Evolutionary conservation across 2,888 invertebrate species (phyloP).

Genomic region (Pachymerium ferrugineum): DNA sequence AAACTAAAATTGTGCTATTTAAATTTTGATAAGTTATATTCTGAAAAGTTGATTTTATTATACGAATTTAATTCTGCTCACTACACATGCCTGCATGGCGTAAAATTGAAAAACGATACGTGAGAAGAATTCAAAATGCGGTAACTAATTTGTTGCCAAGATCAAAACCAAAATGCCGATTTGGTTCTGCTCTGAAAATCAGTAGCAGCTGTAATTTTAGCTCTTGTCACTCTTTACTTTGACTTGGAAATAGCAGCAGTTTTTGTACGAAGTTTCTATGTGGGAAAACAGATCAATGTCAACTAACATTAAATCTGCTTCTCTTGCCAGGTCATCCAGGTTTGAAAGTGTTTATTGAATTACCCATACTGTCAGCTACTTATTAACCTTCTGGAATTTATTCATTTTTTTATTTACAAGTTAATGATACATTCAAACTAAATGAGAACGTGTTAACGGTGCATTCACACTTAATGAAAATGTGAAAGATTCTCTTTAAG

Average conservation of each 20-base stretch:
- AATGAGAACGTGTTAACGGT: too few species aligned
- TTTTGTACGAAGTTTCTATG: too few species aligned
- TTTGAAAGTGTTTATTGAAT: neutral
- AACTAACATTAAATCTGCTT: neutral
- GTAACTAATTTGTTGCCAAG: neutral
- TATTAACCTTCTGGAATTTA: too few species aligned
- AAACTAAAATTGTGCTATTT: too few species aligned
- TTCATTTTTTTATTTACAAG: too few species aligned
- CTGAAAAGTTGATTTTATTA: too few species aligned
- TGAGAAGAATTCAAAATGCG: too few species aligned
- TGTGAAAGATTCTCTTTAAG: too few species aligned
- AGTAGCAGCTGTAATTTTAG: neutral
- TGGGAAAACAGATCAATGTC: neutral
- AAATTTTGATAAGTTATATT: too few species aligned
- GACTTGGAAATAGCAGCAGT: too few species aligned
- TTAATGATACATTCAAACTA: too few species aligned
- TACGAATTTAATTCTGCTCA: neutral
- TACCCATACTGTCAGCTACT: neutral
- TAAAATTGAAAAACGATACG: neutral
- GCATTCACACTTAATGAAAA: too few species aligned
- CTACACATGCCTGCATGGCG: neutral
- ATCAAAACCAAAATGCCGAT: neutral
- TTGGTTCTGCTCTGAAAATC: constrained; percentile 8
- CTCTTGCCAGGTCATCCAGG: neutral
- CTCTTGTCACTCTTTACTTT: neutral